Percentiles rank a stretch among this genome's conserved stretches.
Evolutionary conservation across 2,797 vertebrate genomes (phyloP).

Genomic region (Danio tinwini): DNA sequence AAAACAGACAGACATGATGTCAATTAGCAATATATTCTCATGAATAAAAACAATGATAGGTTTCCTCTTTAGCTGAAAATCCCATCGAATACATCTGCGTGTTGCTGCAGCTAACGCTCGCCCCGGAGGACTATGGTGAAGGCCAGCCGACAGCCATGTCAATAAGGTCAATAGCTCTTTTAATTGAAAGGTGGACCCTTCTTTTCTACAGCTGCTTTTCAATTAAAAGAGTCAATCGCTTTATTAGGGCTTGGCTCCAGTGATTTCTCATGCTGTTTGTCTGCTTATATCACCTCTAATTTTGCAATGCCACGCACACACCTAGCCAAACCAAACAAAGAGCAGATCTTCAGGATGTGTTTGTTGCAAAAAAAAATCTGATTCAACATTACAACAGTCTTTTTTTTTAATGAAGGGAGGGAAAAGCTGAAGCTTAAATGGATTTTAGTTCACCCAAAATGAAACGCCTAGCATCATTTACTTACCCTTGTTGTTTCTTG

Average conservation of each 20-base stretch:
- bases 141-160: not conserved
- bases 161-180: constrained; percentile 31
- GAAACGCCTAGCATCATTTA: no score
- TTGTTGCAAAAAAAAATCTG: not conserved
- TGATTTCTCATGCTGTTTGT: constrained; percentile 23
- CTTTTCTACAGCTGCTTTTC: not conserved
- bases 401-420: not conserved
- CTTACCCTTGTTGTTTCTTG: no score
- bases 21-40: not conserved
- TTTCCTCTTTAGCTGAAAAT: not conserved
- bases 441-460: no score
- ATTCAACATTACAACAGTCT: not conserved
- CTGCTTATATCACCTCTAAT: not conserved
- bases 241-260: not conserved
- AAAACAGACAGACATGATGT: not conserved
- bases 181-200: constrained; percentile 35
- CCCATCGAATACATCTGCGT: not conserved
- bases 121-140: not conserved
- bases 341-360: not conserved
- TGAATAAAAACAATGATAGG: not conserved
- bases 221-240: constrained; percentile 36
- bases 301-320: not conserved
- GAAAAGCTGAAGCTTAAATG: not conserved
- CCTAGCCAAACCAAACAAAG: not conserved
- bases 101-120: not conserved